phyloP scores from a whole-genome alignment of 2,797 vertebrate species.

The Prionace glauca region DNA sequence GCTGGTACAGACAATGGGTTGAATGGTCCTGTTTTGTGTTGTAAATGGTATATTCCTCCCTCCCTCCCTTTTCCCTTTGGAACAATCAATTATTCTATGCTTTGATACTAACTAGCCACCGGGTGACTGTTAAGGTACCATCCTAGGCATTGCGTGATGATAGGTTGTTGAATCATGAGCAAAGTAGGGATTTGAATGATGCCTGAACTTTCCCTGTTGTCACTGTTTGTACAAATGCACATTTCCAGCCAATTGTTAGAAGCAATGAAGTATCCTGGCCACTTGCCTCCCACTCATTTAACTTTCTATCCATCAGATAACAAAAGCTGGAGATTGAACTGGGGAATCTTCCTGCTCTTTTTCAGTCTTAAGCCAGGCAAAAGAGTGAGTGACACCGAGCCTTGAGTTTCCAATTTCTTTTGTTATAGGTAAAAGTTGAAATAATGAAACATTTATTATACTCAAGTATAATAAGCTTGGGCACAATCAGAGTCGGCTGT shows the following conservation, averaged over 20 bases:
- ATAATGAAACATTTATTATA: neutral
- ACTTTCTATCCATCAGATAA: neutral
- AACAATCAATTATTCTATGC: neutral
- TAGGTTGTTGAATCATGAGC: neutral
- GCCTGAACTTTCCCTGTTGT: neutral
- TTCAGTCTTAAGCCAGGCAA: neutral
- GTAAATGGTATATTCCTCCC: neutral
- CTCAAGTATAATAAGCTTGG: neutral
- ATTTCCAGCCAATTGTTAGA: neutral
- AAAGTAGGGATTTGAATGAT: neutral
- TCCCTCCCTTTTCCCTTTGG: neutral
- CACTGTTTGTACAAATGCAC: neutral
- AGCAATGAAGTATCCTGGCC: neutral
- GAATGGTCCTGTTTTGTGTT: neutral
- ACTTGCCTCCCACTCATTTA: neutral
- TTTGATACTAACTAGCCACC: neutral
- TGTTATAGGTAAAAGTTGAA: neutral
- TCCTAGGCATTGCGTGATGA: neutral
- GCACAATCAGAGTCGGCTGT: neutral
- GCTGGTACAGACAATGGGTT: neutral
- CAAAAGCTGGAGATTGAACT: neutral
- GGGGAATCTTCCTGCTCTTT: neutral
- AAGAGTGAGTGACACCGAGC: neutral
- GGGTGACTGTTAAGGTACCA: neutral
- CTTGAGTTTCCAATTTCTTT: neutral